A percentile compares a stretch with the other conserved stretches of the same genome.
Evolutionary conservation across 2,888 invertebrate species (phyloP).

Genomic region (Brachylomia viminalis): DNA sequence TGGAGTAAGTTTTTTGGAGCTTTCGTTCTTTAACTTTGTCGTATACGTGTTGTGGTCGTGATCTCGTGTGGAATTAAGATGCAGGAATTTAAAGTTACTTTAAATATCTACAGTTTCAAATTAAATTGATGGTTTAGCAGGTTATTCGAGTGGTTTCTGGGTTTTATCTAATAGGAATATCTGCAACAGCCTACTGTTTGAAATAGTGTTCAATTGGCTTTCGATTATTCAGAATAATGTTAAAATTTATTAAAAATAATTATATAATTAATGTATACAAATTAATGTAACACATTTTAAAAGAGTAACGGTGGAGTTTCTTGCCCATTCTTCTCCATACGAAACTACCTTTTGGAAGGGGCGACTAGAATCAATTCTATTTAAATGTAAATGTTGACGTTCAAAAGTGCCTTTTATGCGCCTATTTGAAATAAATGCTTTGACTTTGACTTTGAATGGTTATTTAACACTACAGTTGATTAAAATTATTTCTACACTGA

Average conservation of each 20-base stretch:
- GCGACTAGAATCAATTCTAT: too few species aligned
- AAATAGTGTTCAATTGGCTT: not conserved
- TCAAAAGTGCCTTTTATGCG: too few species aligned
- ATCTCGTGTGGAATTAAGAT: not conserved
- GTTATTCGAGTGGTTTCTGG: not conserved
- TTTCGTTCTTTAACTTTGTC: not conserved
- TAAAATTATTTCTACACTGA: not conserved
- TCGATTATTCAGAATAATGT: not conserved
- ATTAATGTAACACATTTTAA: too few species aligned
- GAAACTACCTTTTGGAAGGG: too few species aligned
- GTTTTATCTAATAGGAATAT: not conserved
- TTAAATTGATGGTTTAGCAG: not conserved
- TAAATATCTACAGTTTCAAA: not conserved
- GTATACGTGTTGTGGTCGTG: not conserved
- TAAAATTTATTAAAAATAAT: too few species aligned
- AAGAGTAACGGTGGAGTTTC: too few species aligned
- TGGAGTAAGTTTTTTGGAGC: slow-evolving; percentile 8
- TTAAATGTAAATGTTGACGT: too few species aligned
- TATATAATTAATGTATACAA: too few species aligned
- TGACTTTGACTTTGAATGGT: too few species aligned
- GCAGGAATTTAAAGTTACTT: not conserved
- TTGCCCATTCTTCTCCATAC: too few species aligned
- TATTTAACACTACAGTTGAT: too few species aligned
- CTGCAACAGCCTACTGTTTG: not conserved
- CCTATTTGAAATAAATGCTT: too few species aligned